These are phyloP conservation scores for Shargacucullia verbasci DNA, from an alignment of 2,888 invertebrate genomes.

Conservation along the genomic window DNA sequence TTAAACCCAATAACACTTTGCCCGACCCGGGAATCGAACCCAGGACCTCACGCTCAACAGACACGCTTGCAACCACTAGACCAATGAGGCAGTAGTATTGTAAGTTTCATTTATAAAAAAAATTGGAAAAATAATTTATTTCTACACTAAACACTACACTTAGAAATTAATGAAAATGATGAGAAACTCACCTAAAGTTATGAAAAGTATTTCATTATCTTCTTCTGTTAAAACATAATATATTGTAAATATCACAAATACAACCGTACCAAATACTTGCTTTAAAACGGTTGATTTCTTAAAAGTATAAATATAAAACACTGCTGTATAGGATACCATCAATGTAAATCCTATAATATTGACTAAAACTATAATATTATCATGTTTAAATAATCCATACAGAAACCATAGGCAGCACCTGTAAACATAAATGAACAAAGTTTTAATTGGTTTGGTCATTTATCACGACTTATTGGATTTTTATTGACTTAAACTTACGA, in stretches of 20 bases:
- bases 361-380: slow-evolving; percentile 92
- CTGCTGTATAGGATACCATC: slow-evolving; percentile 91
- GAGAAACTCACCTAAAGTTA: slow-evolving; percentile 90
- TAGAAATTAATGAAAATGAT: too few relatives aligned
- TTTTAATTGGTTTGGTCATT: slow-evolving; percentile 26
- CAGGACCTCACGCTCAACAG: too few relatives aligned
- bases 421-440: slow-evolving; percentile 64
- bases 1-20: too few relatives aligned
- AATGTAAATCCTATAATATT: slow-evolving; percentile 93
- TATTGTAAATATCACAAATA: slow-evolving; percentile 87
- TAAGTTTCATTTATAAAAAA: too few relatives aligned
- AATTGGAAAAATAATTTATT: too few relatives aligned
- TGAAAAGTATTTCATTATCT: slow-evolving; percentile 86
- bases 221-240: slow-evolving; percentile 89
- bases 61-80: too few relatives aligned
- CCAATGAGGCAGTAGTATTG: too few relatives aligned
- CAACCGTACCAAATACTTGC: slow-evolving; percentile 88
- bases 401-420: slow-evolving; percentile 94
- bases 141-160: too few relatives aligned
- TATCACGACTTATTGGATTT: slow-evolving; percentile 8
- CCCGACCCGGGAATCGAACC: too few relatives aligned
- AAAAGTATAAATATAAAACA: slow-evolving; percentile 92
- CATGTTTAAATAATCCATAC: slow-evolving; percentile 93
- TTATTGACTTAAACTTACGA: slow-evolving; percentile 88
- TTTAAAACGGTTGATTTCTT: slow-evolving; percentile 91